phyloP scores from a whole-genome alignment of 2,797 vertebrate species.

The Anisognathus igniventris region DNA sequence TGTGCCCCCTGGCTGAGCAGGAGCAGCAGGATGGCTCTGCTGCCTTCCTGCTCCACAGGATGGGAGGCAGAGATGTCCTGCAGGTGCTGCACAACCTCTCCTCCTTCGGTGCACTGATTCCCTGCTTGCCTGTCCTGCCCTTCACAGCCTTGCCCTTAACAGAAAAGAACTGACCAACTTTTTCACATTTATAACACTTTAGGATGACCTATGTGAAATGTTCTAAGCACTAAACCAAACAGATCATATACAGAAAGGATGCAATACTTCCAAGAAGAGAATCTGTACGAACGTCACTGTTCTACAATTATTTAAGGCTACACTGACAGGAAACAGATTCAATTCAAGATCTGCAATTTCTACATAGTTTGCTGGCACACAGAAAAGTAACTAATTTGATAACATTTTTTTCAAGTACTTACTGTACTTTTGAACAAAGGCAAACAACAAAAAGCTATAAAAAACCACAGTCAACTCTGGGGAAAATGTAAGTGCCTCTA shows the following conservation, averaged over 20 bases:
- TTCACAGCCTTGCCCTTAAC: neutral
- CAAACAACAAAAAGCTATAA: slow-evolving; percentile 5
- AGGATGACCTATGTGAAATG: neutral
- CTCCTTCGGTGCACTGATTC: neutral
- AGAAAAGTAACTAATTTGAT: slow-evolving; percentile 14
- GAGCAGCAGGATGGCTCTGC: neutral
- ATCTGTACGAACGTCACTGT: neutral
- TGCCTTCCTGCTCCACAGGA: neutral
- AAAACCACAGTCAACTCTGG: neutral
- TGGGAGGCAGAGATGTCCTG: neutral
- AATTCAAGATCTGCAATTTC: neutral
- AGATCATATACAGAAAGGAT: neutral
- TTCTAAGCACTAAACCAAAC: neutral
- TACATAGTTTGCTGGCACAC: neutral
- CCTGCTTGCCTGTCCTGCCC: neutral
- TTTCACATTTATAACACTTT: neutral
- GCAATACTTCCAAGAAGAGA: slow-evolving; percentile 15
- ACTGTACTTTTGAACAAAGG: slow-evolving; percentile 11
- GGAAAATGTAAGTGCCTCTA: neutral
- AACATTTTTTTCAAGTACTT: slow-evolving; percentile 2
- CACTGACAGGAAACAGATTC: neutral
- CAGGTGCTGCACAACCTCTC: neutral
- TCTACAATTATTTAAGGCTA: slow-evolving; percentile 45
- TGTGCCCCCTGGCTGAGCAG: neutral
- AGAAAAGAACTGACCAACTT: neutral